Evolutionary conservation across 2,888 invertebrate genomes (phyloP), one percentile per base, ranked within the genome.

Genomic region (Vesta saturnalis): DNA sequence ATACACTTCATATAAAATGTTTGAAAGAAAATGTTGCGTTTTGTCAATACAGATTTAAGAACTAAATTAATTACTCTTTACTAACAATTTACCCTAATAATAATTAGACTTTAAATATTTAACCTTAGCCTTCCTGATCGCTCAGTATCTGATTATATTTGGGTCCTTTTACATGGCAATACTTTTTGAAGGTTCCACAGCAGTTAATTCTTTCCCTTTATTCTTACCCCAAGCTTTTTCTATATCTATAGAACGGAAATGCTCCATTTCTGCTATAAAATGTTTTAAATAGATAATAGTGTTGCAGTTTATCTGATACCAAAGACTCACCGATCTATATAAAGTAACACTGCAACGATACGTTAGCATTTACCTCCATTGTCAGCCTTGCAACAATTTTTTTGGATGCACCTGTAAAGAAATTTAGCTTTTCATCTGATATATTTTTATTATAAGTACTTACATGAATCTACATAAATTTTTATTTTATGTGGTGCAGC

Each of bases 41-140:
- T 12, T 43, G 30, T 30, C 10, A 30, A 6, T 47, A 47, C 15
- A 47, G 16, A 47, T 47, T 47, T 47, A 47, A 47, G 15, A 47
- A 1, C 3, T 47, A 47, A 47, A 47, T 47, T 14, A 47, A 47
- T 15, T 47, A n/a, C n/a, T n/a, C n/a, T n/a, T 14, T 4, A 15
- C 15, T 47, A 4, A 47, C 47, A 47, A 47, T n/a, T n/a, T n/a
- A 47, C 47, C 47, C 47, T n/a, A n/a, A n/a, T n/a, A 47, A 47
- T 15, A 47, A 47, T 43, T 8, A 12, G 10, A n/a, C 2, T 43
- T 43, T 12, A 43, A 43, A 12, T 43, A n/a, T 43, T 30, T 30
- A 10, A 43, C n/a, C 43, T 12, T 43, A 3, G 5, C 10, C n/a
- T 43, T 43, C 43, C 14, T 43, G 14, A 43, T 43, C 12, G 14